Base-by-base conservation (phyloP, 2,797 vertebrate species). In the Gadopsis bispinosus region DNA sequence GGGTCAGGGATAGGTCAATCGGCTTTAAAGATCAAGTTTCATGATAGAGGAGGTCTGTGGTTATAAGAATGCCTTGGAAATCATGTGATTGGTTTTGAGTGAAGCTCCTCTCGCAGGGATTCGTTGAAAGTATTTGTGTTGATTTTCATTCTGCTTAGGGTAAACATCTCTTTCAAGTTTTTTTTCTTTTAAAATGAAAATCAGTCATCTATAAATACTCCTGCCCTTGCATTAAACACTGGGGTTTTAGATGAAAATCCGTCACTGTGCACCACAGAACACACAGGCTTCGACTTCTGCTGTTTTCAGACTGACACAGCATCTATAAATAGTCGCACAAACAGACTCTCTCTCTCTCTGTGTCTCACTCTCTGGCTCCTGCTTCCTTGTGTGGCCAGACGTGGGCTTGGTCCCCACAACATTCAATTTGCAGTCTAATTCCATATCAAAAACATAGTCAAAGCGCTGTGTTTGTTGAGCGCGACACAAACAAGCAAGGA, bases 401-500 rank as follows among this genome's bases (percentile, higher is more conserved):
- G 59, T 59, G 78, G 74, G 55, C 75, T 83, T 2, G 33, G 69
- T 83, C 80, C 63, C 51, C 41, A 5, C 69, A 55, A 78, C 88
- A 87, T 88, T 90, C 61, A 88, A 89, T 92, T 86, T 87, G 77
- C 72, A 26, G 48, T 76, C 80, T 89, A 88, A 91, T 88, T 91
- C 75, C 72, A 69, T 75, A 90, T 89, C 80, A 89, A 61, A 92
- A 86, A 84, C 88, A 69, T 69, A 77, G 84, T 79, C 77, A 79
- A 69, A 86, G 87, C 83, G 79, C 80, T 53, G 80, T 81, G 81
- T 89, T 89, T 77, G 81, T 80, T 19, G 59, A 84, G 85, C 64
- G 39, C 66, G 71, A 89, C 86, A 82, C 88, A 92, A 92, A 94
- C 91, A 92, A 91, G 87, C 90, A 84, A 91, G 91, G 90, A 89